phyloP scores from a whole-genome alignment of 2,888 invertebrate species.

The Isoperla grammatica region DNA sequence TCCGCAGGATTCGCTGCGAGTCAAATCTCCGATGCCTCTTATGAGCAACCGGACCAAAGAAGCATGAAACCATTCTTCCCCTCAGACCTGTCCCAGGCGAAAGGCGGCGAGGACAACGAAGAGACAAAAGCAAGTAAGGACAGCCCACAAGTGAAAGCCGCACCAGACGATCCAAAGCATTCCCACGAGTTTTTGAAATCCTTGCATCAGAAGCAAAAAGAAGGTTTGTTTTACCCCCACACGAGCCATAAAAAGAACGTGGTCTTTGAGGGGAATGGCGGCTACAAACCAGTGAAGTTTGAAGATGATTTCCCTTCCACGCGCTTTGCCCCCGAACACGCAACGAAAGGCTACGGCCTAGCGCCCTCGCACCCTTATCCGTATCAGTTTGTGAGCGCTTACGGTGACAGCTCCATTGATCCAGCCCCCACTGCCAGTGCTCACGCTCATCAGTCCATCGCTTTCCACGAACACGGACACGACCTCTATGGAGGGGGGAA shows the following conservation, averaged over 20 bases:
- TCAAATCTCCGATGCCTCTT: no score
- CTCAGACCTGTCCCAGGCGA: no score
- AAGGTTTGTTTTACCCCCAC: neutral
- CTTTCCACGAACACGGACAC: neutral
- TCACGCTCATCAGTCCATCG: constrained; percentile 4
- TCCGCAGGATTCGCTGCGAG: no score
- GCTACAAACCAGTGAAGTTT: constrained; percentile 4
- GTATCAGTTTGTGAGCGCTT: constrained; percentile 1
- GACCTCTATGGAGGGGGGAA: neutral
- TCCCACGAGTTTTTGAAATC: constrained; percentile 2
- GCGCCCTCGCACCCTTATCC: constrained; percentile 6
- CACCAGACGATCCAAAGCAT: neutral
- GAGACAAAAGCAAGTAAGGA: no score
- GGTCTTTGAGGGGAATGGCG: constrained; percentile 1
- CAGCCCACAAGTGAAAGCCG: neutral
- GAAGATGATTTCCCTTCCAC: neutral
- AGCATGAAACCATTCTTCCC: no score
- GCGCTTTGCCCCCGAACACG: neutral
- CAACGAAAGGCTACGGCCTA: neutral
- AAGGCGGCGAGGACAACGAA: no score
- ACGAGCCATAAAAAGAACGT: neutral
- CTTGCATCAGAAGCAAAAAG: neutral
- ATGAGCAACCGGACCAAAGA: no score
- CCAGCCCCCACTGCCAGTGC: constrained; percentile 12
- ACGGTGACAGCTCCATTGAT: neutral